phyloP scores from a whole-genome alignment of 1,140 invertebrate species.

The Listronotus bonariensis region DNA sequence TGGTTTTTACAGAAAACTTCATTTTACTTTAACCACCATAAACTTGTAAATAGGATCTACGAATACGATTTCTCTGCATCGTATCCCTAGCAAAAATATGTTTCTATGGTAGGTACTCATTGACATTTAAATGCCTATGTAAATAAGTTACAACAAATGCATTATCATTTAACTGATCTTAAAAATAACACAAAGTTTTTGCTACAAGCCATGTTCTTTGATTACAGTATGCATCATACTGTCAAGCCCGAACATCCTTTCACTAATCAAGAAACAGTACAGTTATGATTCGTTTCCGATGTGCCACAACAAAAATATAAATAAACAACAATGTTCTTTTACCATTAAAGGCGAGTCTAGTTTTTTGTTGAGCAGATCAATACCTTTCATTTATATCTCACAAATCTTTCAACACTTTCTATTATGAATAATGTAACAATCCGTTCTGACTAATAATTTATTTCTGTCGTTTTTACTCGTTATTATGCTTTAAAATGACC shows the following conservation, averaged over 20 bases:
- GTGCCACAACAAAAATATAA: slow-evolving; percentile 3
- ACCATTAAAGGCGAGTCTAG: slow-evolving; percentile 2
- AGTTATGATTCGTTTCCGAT: slow-evolving; percentile 11
- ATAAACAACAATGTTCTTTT: slow-evolving; percentile 11
- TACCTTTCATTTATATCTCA: slow-evolving; percentile 2
- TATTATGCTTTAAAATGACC: no score
- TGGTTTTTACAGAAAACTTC: no score
- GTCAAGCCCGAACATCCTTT: slow-evolving; percentile 22
- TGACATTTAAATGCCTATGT: slow-evolving; percentile 21
- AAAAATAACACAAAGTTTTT: slow-evolving; percentile 14
- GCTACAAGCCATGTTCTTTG: slow-evolving; percentile 17
- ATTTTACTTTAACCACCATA: no score
- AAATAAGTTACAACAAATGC: slow-evolving; percentile 12
- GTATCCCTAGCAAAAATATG: slow-evolving; percentile 13
- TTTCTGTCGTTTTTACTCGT: background rate
- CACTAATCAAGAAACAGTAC: slow-evolving; percentile 26
- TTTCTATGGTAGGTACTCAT: slow-evolving; percentile 15
- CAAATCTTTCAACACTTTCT: slow-evolving; percentile 21
- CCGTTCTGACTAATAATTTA: background rate
- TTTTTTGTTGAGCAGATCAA: slow-evolving; percentile 15
- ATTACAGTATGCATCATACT: slow-evolving; percentile 20
- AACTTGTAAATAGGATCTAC: no score
- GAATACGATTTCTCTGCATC: no score
- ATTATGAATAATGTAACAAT: slow-evolving; percentile 19
- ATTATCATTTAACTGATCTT: slow-evolving; percentile 20